Conservation (phyloP, 2,113 vertebrate species). For the Osmerus mordax region DNA sequence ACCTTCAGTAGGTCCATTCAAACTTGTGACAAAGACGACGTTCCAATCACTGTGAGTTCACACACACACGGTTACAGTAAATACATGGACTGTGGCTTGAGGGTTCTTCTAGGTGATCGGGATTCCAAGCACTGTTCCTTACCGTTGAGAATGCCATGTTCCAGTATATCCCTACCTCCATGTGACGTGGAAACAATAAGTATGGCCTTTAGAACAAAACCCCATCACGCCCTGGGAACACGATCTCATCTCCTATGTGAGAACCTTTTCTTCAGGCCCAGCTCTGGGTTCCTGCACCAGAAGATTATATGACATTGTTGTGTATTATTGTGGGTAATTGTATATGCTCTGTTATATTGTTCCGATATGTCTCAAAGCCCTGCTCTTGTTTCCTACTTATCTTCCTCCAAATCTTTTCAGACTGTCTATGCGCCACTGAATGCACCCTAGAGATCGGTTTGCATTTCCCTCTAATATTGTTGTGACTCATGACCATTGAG, state of each 20-base stretch:
- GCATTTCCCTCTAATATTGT: no score
- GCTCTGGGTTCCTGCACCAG: not conserved
- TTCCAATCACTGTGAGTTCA: constrained; percentile 69
- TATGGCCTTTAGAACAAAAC: not conserved
- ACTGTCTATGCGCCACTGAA: not conserved
- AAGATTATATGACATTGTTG: not conserved
- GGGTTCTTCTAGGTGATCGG: no score
- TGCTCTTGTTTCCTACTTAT: constrained; percentile 37
- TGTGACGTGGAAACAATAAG: not conserved
- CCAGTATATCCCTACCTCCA: not conserved
- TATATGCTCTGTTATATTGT: not conserved
- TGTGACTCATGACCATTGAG: no score
- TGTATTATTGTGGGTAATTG: not conserved
- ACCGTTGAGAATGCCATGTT: no score
- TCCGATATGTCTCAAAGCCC: not conserved
- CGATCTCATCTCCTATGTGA: no score
- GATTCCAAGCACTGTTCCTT: no score
- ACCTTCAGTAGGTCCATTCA: constrained; percentile 62
- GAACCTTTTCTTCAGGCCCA: no score
- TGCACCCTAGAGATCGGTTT: not conserved
- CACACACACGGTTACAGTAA: not conserved
- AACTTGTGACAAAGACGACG: constrained; percentile 70
- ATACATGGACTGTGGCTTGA: not conserved
- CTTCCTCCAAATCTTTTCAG: not conserved
- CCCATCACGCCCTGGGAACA: not conserved